phyloP scores from a whole-genome alignment of 35 echinoderm and acorn worm genomes.

The Lytechinus variegatus region DNA sequence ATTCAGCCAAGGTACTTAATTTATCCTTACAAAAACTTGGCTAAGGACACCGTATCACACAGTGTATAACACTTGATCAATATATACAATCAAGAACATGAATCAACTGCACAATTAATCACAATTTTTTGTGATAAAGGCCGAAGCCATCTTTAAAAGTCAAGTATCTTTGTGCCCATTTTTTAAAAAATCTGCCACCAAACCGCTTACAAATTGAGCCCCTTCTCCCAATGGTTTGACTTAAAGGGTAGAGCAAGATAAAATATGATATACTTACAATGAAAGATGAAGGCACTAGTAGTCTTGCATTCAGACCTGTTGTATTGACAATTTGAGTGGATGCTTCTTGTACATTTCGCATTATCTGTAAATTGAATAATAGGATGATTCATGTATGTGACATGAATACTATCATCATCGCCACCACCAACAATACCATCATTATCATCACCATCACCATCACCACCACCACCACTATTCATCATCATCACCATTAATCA shows the following conservation, averaged over 20 bases:
- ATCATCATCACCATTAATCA: conserved; percentile 42
- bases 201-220: not conserved
- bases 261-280: conserved; percentile 60
- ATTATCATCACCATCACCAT: not conserved
- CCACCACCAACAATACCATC: not conserved
- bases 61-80: no score
- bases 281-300: conserved; percentile 59
- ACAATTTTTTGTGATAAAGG: no score
- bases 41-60: no score
- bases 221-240: no score
- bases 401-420: not conserved
- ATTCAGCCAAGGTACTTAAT: no score
- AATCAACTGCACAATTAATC: no score
- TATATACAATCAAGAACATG: no score
- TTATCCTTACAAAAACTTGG: no score
- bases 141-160: no score
- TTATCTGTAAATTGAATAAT: not conserved
- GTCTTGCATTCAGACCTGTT: conserved; percentile 71
- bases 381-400: not conserved
- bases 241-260: no score
- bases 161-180: no score
- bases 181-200: not conserved
- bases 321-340: conserved; percentile 72
- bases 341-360: conserved; percentile 39
- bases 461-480: conserved; percentile 35